Conservation (phyloP, 2,888 invertebrate genomes). For the Acanthopleura granulata region DNA sequence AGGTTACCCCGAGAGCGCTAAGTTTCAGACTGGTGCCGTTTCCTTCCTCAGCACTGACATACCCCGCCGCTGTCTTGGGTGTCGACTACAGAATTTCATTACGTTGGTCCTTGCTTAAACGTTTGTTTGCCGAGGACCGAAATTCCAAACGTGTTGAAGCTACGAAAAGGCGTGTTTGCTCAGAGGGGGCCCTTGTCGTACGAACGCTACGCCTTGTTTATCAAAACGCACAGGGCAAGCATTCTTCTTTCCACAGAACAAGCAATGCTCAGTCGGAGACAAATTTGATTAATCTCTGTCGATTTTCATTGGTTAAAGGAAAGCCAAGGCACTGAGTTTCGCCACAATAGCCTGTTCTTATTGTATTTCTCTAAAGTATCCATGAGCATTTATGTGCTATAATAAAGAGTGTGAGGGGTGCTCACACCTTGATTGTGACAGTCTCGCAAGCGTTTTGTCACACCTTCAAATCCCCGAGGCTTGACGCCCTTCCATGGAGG, state of each 20-base stretch:
- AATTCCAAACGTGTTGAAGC: slow-evolving; percentile 18
- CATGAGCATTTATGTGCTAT: background rate
- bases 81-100: slow-evolving; percentile 1
- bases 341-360: background rate
- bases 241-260: slow-evolving; percentile 13
- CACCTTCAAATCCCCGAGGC: too few relatives aligned
- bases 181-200: slow-evolving; percentile 4
- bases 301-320: background rate
- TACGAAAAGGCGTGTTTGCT: slow-evolving; percentile 14
- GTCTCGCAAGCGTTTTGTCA: too few relatives aligned
- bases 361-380: background rate
- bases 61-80: background rate
- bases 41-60: background rate
- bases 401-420: too few relatives aligned
- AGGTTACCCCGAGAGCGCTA: too few relatives aligned
- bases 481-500: too few relatives aligned
- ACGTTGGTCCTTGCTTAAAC: slow-evolving; percentile 11
- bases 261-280: slow-evolving; percentile 9
- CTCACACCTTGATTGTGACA: too few relatives aligned
- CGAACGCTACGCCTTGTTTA: slow-evolving; percentile 18
- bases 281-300: slow-evolving; percentile 16
- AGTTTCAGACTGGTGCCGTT: too few relatives aligned
- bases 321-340: background rate
- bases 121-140: background rate
- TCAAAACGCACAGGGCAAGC: slow-evolving; percentile 12